A percentile compares a stretch with the other conserved stretches of the same genome.
phyloP scores from a whole-genome alignment of 2,113 vertebrate species.

The Perca flavescens region DNA sequence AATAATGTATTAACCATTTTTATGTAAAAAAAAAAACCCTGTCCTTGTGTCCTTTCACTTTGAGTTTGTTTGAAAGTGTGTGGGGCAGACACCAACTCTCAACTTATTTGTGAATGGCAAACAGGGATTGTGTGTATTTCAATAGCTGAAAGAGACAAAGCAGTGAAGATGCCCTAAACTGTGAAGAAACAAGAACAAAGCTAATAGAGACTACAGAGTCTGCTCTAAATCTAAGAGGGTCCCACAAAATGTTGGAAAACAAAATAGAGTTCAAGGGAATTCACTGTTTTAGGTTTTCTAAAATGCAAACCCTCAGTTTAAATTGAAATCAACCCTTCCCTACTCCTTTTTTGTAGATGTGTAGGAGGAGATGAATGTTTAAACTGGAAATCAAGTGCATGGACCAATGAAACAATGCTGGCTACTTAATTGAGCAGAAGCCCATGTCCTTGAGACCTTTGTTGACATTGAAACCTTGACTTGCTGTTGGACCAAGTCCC shows the following conservation, averaged over 20 bases:
- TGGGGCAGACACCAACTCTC: slow-evolving; percentile 43
- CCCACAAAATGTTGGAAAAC: slow-evolving; percentile 11
- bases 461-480: slow-evolving; percentile 23
- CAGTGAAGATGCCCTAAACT: too few species aligned
- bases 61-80: slow-evolving; percentile 26
- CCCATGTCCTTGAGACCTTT: slow-evolving; percentile 10
- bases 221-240: slow-evolving; percentile 10
- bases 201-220: slow-evolving; percentile 38
- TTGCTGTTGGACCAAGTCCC: slow-evolving; percentile 31
- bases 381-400: not conserved
- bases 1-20: too few species aligned
- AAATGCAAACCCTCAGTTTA: not conserved
- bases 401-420: not conserved
- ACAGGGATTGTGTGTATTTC: too few species aligned
- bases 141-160: too few species aligned
- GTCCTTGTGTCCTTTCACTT: too few species aligned
- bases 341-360: too few species aligned
- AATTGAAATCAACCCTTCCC: not conserved
- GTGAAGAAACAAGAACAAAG: not conserved
- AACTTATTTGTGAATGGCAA: slow-evolving; percentile 68
- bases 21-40: too few species aligned
- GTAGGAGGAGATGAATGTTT: too few species aligned
- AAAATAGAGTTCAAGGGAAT: too few species aligned
- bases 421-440: too few species aligned
- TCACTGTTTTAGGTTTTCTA: not conserved